A percentile compares a stretch with the other conserved stretches of the same genome.
These are phyloP conservation scores for Sabatieria punctata DNA, from an alignment of 2,888 invertebrate genomes.

Conservation along the genomic window DNA sequence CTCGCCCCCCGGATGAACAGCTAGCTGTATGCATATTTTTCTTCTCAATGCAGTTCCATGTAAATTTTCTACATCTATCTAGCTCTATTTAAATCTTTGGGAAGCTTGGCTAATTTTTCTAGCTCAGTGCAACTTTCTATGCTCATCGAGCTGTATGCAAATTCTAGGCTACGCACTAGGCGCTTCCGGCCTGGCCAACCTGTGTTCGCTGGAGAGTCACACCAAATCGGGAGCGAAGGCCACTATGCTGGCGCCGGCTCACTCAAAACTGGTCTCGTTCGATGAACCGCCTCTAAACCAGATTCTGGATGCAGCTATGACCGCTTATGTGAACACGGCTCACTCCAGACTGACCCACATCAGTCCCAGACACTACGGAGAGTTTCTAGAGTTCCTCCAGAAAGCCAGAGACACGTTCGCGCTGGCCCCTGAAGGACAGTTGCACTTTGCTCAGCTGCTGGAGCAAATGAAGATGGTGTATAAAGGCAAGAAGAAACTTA, in stretches of 20 bases:
- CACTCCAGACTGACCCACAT: constrained; percentile 68
- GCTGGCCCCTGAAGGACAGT: constrained; percentile 60
- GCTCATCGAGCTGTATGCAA: too few species aligned
- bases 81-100: too few species aligned
- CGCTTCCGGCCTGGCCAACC: constrained; percentile 28
- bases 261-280: too few species aligned
- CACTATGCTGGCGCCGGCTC: too few species aligned
- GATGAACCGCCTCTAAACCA: constrained; percentile 45
- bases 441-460: constrained; percentile 60
- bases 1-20: too few species aligned
- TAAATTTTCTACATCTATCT: too few species aligned
- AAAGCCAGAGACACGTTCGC: constrained; percentile 66
- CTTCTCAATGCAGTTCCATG: too few species aligned
- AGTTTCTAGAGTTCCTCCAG: constrained; percentile 56
- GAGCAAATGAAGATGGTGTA: constrained; percentile 72
- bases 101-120: too few species aligned
- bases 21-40: too few species aligned
- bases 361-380: constrained; percentile 62
- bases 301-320: constrained; percentile 48
- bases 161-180: constrained; percentile 32
- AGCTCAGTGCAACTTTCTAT: too few species aligned
- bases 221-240: too few species aligned
- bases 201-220: too few species aligned
- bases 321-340: constrained; percentile 65
- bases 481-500: constrained; percentile 73